Evolutionary conservation across 2,888 invertebrate genomes (phyloP).

Genomic region (Sminthurides aquaticus): DNA sequence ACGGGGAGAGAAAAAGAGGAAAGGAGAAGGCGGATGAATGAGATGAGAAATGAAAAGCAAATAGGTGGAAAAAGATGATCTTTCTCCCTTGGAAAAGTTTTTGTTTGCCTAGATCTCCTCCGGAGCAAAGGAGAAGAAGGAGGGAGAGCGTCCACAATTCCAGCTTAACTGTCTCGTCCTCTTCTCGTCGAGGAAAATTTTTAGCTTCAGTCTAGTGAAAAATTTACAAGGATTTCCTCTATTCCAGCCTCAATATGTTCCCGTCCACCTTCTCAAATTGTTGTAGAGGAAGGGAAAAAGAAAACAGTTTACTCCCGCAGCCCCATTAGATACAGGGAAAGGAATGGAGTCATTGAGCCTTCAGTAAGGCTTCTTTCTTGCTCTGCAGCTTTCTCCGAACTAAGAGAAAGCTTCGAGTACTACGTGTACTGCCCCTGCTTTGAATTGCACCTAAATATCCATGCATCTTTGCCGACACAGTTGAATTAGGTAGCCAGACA

Average conservation of each 20-base stretch:
- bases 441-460: too few species aligned
- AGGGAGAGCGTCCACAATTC: conserved; percentile 1
- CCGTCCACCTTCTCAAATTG: background rate
- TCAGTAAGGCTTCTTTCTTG: too few species aligned
- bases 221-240: conserved; percentile 15
- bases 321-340: too few species aligned
- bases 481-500: too few species aligned
- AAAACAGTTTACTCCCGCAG: background rate
- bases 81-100: background rate
- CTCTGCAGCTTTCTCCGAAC: too few species aligned
- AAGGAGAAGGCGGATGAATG: background rate
- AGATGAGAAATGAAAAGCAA: conserved; percentile 3
- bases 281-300: background rate
- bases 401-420: too few species aligned
- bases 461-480: too few species aligned
- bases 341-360: too few species aligned
- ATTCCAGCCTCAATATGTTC: background rate
- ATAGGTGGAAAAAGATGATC: background rate
- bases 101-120: background rate
- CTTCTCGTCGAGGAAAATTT: conserved; percentile 18
- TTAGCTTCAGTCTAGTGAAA: conserved; percentile 16
- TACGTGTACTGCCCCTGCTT: too few species aligned
- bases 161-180: too few species aligned
- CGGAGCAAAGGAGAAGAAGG: too few species aligned
- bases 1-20: background rate